Evolutionary conservation across 2,888 invertebrate species (phyloP).

Genomic region (Proisotoma minuta): DNA sequence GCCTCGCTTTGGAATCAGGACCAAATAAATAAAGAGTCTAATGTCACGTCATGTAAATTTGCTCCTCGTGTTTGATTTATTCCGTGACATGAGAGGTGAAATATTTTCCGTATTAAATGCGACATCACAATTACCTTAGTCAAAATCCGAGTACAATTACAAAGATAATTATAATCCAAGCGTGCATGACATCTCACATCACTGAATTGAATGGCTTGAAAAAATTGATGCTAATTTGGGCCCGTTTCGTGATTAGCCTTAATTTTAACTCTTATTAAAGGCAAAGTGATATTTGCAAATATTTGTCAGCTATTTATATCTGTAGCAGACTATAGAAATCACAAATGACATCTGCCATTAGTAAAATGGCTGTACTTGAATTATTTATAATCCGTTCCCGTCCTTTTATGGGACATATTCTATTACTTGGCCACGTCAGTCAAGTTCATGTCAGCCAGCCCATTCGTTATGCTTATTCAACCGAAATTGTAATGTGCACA

Average conservation of each 20-base stretch:
- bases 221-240: not conserved
- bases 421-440: not conserved
- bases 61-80: not conserved
- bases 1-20: not conserved
- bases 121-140: constrained; percentile 3
- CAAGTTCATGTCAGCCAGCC: not conserved
- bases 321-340: not conserved
- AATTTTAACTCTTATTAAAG: too few relatives aligned
- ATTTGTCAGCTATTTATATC: not conserved
- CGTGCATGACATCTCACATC: not conserved
- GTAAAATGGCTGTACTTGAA: not conserved
- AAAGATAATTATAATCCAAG: too few relatives aligned
- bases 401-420: constrained; percentile 3
- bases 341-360: not conserved
- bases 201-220: not conserved
- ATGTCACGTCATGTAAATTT: not conserved
- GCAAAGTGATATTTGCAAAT: too few relatives aligned
- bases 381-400: not conserved
- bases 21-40: not conserved
- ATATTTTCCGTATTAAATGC: not conserved
- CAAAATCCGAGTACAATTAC: too few relatives aligned
- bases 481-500: not conserved
- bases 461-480: not conserved
- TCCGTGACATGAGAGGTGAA: not conserved
- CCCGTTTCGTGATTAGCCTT: too few relatives aligned